These are phyloP conservation scores for Otocyon megalotis DNA, from an alignment of 2,113 vertebrate species.

Conservation along the genomic window DNA sequence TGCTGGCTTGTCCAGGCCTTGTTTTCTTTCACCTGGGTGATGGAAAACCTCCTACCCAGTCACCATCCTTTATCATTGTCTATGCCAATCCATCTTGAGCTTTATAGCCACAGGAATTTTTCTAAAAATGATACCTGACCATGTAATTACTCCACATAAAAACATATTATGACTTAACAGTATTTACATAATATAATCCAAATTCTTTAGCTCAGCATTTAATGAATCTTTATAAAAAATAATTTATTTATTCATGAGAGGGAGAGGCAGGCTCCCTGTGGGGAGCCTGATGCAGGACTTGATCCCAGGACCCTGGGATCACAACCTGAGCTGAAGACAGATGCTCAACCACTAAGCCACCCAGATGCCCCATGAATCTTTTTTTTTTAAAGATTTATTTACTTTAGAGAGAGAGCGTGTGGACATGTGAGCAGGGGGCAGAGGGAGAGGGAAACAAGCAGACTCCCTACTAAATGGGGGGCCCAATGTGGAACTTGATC, in stretches of 20 bases:
- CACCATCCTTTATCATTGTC: neutral
- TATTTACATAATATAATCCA: neutral
- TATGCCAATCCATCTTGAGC: neutral
- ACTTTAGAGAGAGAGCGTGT: neutral
- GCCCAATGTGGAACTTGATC: neutral
- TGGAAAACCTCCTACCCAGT: neutral
- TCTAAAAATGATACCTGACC: neutral
- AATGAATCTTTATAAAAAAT: neutral
- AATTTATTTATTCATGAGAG: too few species aligned
- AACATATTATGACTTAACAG: neutral
- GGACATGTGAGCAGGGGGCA: too few species aligned
- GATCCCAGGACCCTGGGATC: too few species aligned
- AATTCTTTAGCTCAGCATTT: neutral
- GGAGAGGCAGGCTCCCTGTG: too few species aligned
- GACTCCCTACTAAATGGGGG: neutral
- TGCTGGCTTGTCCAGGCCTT: neutral
- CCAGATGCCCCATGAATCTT: too few species aligned
- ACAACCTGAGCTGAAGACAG: too few species aligned
- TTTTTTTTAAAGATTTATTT: neutral
- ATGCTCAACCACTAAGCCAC: too few species aligned
- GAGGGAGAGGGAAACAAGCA: neutral
- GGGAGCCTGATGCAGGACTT: too few species aligned
- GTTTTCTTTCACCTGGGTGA: neutral
- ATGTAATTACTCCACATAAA: neutral
- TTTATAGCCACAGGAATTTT: neutral